Conservation (phyloP, 2,113 vertebrate species). For the Micromys minutus region DNA sequence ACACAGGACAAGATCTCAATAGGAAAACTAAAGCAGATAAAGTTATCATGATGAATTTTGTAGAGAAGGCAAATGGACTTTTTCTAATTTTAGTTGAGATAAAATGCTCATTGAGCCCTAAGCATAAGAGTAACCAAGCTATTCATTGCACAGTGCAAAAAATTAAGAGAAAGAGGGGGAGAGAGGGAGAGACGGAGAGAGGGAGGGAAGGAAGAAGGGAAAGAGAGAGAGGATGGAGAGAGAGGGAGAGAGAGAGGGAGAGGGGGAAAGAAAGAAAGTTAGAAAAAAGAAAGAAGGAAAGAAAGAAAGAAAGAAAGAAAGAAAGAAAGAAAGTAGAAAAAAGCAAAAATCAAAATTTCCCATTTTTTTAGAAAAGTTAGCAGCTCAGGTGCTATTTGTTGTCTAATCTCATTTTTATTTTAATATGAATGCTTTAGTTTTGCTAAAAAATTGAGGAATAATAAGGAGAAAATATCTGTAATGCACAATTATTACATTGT, state of each 20-base stretch:
- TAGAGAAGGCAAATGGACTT: not conserved
- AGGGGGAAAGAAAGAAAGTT: too few species aligned
- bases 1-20: not conserved
- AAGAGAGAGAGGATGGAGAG: too few species aligned
- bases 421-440: not conserved
- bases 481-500: too few species aligned
- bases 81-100: not conserved
- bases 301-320: not conserved
- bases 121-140: not conserved
- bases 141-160: slow-evolving; percentile 1
- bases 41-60: not conserved
- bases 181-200: too few species aligned
- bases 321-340: not conserved
- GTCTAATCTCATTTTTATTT: slow-evolving; percentile 2
- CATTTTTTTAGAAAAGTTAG: not conserved
- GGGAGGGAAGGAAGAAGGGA: too few species aligned
- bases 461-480: slow-evolving; percentile 32
- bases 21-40: slow-evolving; percentile 18
- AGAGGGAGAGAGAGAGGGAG: too few species aligned
- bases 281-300: too few species aligned
- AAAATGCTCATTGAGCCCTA: not conserved
- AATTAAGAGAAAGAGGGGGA: too few species aligned
- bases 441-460: not conserved
- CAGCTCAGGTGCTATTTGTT: not conserved
- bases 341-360: not conserved